These are phyloP conservation scores for Melinopterus prodromus DNA, from an alignment of 2,888 invertebrate species.

Conservation along the genomic window DNA sequence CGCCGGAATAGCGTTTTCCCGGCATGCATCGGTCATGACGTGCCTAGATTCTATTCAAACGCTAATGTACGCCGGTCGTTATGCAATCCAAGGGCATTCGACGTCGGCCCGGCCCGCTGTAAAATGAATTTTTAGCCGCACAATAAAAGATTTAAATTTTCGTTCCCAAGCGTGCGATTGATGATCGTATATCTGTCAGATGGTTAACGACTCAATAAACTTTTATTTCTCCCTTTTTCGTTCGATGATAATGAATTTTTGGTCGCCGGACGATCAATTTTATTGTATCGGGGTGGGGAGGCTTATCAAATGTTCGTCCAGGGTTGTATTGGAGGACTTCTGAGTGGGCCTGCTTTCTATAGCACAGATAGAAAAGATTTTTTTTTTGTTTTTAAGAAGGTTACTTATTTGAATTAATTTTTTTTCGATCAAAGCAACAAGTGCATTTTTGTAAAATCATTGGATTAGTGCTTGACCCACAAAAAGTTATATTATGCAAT, in stretches of 20 bases:
- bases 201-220: not conserved
- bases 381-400: too few species aligned
- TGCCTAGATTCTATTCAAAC: conserved; percentile 4
- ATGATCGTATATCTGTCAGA: not conserved
- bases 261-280: not conserved
- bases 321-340: too few species aligned
- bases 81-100: not conserved
- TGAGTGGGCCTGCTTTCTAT: too few species aligned
- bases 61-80: not conserved
- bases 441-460: too few species aligned
- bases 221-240: not conserved
- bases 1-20: not conserved
- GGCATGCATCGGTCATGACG: not conserved
- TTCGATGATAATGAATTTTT: not conserved
- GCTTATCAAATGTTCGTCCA: too few species aligned
- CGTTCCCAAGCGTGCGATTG: not conserved
- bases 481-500: too few species aligned
- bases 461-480: too few species aligned
- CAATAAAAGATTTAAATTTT: conserved; percentile 4
- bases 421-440: too few species aligned
- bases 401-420: too few species aligned
- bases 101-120: not conserved
- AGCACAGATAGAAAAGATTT: too few species aligned
- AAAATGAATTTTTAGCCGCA: not conserved
- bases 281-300: not conserved